phyloP scores from a whole-genome alignment of 2,113 vertebrate genomes.

The Alaudala cheleensis region DNA sequence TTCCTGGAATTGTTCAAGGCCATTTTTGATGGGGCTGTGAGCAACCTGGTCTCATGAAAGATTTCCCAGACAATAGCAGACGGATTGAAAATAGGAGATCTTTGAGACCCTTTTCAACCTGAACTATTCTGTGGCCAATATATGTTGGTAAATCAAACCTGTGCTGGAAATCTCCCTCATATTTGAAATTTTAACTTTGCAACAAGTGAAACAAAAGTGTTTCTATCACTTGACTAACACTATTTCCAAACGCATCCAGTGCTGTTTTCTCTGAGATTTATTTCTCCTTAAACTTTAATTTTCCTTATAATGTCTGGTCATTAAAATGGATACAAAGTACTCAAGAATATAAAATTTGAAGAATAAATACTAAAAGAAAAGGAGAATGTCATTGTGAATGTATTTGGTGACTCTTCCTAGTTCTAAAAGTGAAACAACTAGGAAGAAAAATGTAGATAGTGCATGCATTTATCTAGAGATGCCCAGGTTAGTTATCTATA shows the following conservation, averaged over 20 bases:
- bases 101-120: neutral
- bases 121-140: neutral
- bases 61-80: accelerated
- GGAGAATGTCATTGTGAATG: neutral
- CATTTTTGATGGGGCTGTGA: neutral
- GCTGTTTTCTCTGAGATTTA: neutral
- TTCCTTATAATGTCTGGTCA: neutral
- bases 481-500: neutral
- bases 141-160: neutral
- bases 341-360: neutral
- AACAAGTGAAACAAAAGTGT: neutral
- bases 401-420: neutral
- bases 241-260: neutral
- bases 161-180: neutral
- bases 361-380: neutral
- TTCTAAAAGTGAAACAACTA: neutral
- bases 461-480: neutral
- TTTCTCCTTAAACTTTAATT: neutral
- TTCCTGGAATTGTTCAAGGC: neutral
- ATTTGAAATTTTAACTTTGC: neutral
- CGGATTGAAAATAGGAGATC: neutral
- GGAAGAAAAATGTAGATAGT: neutral
- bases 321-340: neutral
- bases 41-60: neutral
- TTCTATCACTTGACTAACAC: neutral